A percentile compares a stretch with the other conserved stretches of the same genome.
phyloP scores from a whole-genome alignment of 1,140 invertebrate species.

The Nilaparvata lugens region DNA sequence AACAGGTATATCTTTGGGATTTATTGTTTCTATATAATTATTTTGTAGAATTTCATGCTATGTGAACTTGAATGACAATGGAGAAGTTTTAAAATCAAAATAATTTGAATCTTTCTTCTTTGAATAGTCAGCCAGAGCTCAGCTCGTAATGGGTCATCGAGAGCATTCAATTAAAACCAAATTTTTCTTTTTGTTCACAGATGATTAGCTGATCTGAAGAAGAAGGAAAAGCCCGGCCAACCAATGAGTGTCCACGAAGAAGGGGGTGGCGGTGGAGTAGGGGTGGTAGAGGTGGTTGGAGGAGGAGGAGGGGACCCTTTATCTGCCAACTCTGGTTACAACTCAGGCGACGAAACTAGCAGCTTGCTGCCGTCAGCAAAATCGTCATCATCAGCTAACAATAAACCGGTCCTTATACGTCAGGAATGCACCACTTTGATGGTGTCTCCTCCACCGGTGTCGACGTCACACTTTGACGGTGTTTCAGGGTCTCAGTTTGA shows the following conservation, averaged over 20 bases:
- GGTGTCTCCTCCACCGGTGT: constrained; percentile 46
- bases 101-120: too few species aligned
- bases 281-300: constrained; percentile 13
- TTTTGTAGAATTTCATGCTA: too few species aligned
- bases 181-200: not conserved
- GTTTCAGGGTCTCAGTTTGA: too few species aligned
- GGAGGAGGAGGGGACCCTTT: constrained; percentile 30
- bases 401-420: constrained; percentile 68
- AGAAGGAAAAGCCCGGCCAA: not conserved
- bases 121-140: too few species aligned
- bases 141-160: too few species aligned
- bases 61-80: too few species aligned
- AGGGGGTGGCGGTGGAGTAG: not conserved
- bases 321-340: constrained; percentile 50
- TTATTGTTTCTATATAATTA: too few species aligned
- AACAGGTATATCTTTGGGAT: too few species aligned
- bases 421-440: constrained; percentile 69
- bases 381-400: constrained; percentile 30
- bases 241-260: not conserved
- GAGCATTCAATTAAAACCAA: not conserved
- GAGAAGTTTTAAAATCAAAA: too few species aligned
- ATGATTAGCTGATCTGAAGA: not conserved
- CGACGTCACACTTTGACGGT: too few species aligned
- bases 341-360: constrained; percentile 68
- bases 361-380: constrained; percentile 45